These are phyloP conservation scores for Nipponacmea schrenckii DNA, from an alignment of 2,888 invertebrate genomes.

Conservation along the genomic window DNA sequence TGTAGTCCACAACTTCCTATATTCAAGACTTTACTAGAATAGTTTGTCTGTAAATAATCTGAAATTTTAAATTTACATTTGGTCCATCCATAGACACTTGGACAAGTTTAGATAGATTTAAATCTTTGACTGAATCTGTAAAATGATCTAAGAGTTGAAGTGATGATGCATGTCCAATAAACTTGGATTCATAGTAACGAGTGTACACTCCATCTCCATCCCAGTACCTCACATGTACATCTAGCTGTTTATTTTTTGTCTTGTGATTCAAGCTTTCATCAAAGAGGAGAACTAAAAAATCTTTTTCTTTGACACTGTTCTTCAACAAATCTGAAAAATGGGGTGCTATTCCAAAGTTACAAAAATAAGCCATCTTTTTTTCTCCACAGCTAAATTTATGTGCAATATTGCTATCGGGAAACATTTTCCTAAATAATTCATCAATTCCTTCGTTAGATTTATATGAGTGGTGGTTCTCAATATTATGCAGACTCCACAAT, in stretches of 20 bases:
- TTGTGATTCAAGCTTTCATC: neutral
- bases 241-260: neutral
- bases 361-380: neutral
- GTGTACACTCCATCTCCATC: neutral
- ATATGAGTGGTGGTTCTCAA: neutral
- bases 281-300: neutral
- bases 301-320: neutral
- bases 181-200: neutral
- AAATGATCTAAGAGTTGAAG: no score
- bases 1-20: constrained; percentile 57
- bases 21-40: constrained; percentile 31
- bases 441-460: neutral
- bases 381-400: neutral
- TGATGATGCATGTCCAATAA: neutral
- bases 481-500: neutral
- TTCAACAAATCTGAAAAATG: neutral
- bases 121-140: no score
- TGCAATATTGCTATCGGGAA: neutral
- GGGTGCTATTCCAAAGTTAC: neutral
- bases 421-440: neutral
- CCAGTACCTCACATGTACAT: neutral
- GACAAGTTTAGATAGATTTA: no score
- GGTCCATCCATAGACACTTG: constrained; percentile 29
- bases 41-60: neutral
- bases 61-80: constrained; percentile 15